Evolutionary conservation across 2,888 invertebrate genomes (phyloP).

Genomic region (Athalia cordata): DNA sequence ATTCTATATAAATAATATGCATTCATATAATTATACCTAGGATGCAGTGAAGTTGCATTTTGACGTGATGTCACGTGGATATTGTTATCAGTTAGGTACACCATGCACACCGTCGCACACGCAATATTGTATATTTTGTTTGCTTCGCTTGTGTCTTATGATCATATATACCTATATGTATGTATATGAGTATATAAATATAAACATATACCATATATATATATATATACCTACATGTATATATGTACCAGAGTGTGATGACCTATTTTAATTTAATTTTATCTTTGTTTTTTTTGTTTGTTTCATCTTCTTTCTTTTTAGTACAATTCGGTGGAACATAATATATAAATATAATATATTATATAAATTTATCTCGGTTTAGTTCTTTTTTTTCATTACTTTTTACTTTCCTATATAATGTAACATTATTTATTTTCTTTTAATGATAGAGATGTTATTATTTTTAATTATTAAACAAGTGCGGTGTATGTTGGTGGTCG

Average conservation of each 20-base stretch:
- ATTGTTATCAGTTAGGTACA: conserved; percentile 48
- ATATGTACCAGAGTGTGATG: conserved; percentile 51
- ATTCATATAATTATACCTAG: conserved; percentile 72
- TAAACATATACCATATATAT: conserved; percentile 47
- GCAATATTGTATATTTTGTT: conserved; percentile 25
- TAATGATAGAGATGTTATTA: conserved; percentile 58
- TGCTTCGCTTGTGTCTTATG: conserved; percentile 34
- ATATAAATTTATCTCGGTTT: conserved; percentile 67
- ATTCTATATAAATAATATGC: conserved; percentile 74
- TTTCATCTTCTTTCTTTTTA: conserved; percentile 22
- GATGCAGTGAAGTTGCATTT: conserved; percentile 67
- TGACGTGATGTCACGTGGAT: conserved; percentile 67
- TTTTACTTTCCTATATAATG: conserved; percentile 64
- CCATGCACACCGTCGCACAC: conserved; percentile 46
- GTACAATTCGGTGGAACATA: conserved; percentile 54
- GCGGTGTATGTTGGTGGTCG: conserved; percentile 44
- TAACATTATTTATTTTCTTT: conserved; percentile 57
- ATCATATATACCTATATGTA: background rate
- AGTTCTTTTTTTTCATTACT: conserved; percentile 62
- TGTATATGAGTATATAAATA: conserved; percentile 18
- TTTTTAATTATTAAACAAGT: conserved; percentile 59
- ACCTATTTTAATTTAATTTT: conserved; percentile 13
- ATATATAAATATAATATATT: conserved; percentile 67
- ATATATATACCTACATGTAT: conserved; percentile 47
- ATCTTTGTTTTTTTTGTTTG: conserved; percentile 5